These are phyloP conservation scores for Harpalus rufipes DNA, from an alignment of 2,888 invertebrate species.

Conservation along the genomic window DNA sequence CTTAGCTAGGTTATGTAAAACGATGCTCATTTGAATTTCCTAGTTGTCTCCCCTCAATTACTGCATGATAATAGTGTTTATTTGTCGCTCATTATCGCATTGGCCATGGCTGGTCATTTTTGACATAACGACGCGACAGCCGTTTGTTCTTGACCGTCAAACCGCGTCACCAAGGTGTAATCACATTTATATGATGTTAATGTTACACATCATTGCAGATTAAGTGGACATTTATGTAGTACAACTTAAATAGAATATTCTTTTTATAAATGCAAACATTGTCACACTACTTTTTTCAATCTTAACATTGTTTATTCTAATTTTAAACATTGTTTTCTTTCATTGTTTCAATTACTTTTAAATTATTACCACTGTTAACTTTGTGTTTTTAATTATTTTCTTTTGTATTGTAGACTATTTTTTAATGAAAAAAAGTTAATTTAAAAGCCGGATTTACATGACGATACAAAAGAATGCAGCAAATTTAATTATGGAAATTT, in stretches of 20 bases:
- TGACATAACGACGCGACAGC: constrained; percentile 35
- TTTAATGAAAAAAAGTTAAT: too few relatives aligned
- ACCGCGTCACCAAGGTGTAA: constrained; percentile 35
- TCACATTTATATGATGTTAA: not conserved
- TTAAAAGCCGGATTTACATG: too few relatives aligned
- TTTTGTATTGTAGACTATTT: too few relatives aligned
- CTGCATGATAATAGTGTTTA: constrained; percentile 35
- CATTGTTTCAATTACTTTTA: not conserved
- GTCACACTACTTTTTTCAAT: too few relatives aligned
- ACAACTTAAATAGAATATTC: not conserved
- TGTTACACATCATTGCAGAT: not conserved
- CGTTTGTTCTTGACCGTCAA: constrained; percentile 46
- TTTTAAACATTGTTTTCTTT: not conserved
- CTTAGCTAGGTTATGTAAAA: constrained; percentile 38
- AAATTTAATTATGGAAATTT: too few relatives aligned
- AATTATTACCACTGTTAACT: not conserved
- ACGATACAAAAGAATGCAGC: too few relatives aligned
- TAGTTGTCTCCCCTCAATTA: constrained; percentile 39
- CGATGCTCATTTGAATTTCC: constrained; percentile 30
- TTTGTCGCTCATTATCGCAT: constrained; percentile 48
- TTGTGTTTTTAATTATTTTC: too few relatives aligned
- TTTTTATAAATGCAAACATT: too few relatives aligned
- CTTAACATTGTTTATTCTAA: not conserved
- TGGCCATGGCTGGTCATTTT: constrained; percentile 51
- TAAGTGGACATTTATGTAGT: constrained; percentile 12